phyloP scores from a whole-genome alignment of 2,113 vertebrate genomes.

The Callipepla californica region DNA sequence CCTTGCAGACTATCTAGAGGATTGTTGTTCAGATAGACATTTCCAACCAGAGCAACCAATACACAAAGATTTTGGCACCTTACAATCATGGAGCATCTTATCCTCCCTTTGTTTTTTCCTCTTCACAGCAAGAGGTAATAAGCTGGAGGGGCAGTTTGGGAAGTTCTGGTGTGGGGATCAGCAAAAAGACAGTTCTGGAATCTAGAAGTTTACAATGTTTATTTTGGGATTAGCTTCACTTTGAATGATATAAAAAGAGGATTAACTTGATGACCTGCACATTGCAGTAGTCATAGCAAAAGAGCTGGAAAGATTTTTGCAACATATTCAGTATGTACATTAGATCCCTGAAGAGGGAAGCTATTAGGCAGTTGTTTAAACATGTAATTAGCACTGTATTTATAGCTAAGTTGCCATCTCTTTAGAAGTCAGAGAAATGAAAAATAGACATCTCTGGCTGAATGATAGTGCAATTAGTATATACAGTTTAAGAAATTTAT shows the following conservation, averaged over 20 bases:
- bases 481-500: neutral
- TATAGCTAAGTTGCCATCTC: constrained; percentile 21
- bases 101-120: neutral
- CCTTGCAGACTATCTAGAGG: neutral
- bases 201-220: neutral
- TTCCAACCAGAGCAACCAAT: neutral
- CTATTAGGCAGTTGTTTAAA: neutral
- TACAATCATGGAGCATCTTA: fast-evolving
- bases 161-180: neutral
- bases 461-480: neutral
- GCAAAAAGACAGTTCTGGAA: neutral
- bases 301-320: constrained; percentile 15
- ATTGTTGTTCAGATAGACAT: neutral
- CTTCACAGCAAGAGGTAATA: neutral
- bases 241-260: constrained; percentile 10
- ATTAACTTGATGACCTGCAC: neutral
- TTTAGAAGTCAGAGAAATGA: neutral
- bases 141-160: neutral
- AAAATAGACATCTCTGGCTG: neutral
- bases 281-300: neutral
- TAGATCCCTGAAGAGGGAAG: neutral
- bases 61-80: neutral
- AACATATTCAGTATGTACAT: neutral
- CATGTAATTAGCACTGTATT: neutral
- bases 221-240: constrained; percentile 33